phyloP scores from a whole-genome alignment of 2,797 vertebrate genomes.

The Adrianichthys oophorus region DNA sequence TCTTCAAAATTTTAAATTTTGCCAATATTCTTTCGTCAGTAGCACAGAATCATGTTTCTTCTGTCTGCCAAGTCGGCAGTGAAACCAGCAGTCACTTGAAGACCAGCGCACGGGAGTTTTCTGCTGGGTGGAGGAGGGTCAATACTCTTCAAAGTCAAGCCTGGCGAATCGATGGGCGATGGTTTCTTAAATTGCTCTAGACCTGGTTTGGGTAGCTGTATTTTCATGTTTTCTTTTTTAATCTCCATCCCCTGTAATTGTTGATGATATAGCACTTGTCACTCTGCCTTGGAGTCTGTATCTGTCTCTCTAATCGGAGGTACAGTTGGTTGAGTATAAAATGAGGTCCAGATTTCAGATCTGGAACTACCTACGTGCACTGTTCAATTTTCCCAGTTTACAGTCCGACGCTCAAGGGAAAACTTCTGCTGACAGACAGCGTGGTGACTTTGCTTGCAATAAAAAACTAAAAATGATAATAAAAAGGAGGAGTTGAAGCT shows the following conservation, averaged over 20 bases:
- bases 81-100: constrained; percentile 64
- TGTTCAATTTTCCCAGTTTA: constrained; percentile 99
- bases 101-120: constrained; percentile 59
- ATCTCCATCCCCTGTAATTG: constrained; percentile 84
- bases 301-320: constrained; percentile 95
- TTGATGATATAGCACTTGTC: constrained; percentile 97
- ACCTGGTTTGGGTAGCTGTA: constrained; percentile 61
- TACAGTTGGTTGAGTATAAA: constrained; percentile 99
- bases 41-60: constrained; percentile 64
- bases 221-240: constrained; percentile 16
- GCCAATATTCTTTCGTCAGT: constrained; percentile 48
- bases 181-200: constrained; percentile 78
- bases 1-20: constrained; percentile 68
- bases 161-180: constrained; percentile 30
- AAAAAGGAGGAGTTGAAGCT: constrained; percentile 46
- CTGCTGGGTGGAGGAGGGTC: constrained; percentile 18
- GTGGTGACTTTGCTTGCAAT: constrained; percentile 82
- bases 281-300: constrained; percentile 95
- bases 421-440: constrained; percentile 86
- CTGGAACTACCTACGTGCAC: constrained; percentile 96
- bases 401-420: constrained; percentile 94
- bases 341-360: constrained; percentile 87
- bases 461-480: constrained; percentile 18
- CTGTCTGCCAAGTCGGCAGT: constrained; percentile 55
- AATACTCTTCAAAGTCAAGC: constrained; percentile 15